Evolutionary conservation across 2,113 vertebrate genomes (phyloP), one percentile per base, ranked within the genome.

Genomic region (Phocoena sinus): DNA sequence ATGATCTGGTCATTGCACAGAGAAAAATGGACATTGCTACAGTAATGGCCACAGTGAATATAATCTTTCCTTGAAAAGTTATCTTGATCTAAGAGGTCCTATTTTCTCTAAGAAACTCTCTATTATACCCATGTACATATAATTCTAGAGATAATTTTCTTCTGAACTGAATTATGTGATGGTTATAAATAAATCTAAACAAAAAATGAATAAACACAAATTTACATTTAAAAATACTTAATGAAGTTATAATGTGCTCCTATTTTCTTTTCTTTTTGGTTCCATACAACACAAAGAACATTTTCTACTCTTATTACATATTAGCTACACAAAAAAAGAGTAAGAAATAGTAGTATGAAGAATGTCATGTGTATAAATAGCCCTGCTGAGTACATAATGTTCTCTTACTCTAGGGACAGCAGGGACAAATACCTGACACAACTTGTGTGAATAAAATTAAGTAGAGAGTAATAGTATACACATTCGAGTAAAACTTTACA

Each of bases 321-420:
- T 70, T 77, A 95, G 76, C 31, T 91, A 93, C 33, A 93, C n/a
- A 91, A 85, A 91, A 77, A 97, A 89, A 97, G 50, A 96, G 47
- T 47, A 96, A 90, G 92, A n/a, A 91, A 76, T 80, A 92, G 50
- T 94, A 94, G 62, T 94, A 92, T 63, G 28, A 97, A 97, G 97
- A 97, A 97, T 97, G 84, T 77, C 81, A 92, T 80, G 79, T 65
- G 50, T 97, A 97, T 97, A 98, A 98, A 98, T 94, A 98, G 96
- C 94, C 95, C 89, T 97, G 85, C 71, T 98, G 94, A 97, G 97
- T 97, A 96, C 18, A 1, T 77, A 96, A 89, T 91, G 97, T 96
- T 93, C 96, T 96, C 38, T 33, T 77, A 84, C 89, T 91, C 80
- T 74, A 47, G 4, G 86, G 82, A 98, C 13, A 97, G 79, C 38